Evolutionary conservation across 2,113 vertebrate species (phyloP).

Genomic region (Choloepus hoffmanni): DNA sequence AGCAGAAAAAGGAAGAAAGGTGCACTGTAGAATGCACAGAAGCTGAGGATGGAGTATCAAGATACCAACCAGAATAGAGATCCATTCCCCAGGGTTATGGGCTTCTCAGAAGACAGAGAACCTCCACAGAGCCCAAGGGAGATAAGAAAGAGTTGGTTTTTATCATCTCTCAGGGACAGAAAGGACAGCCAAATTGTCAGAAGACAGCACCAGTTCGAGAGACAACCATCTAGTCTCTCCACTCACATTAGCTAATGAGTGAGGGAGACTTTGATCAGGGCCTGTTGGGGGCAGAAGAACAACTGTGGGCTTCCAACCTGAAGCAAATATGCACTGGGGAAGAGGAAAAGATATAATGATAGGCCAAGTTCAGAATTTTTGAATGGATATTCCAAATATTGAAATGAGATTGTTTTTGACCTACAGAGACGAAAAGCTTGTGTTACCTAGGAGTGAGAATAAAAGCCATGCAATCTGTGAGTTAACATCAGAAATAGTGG

Average conservation of each 20-base stretch:
- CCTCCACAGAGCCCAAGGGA: background rate
- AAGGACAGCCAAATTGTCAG: background rate
- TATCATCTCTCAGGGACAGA: background rate
- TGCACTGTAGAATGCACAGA: accelerated
- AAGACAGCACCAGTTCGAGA: background rate
- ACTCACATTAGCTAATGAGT: background rate
- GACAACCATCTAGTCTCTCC: background rate
- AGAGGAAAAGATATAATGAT: background rate
- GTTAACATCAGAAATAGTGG: background rate
- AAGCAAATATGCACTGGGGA: background rate
- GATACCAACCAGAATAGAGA: background rate
- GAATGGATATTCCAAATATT: background rate
- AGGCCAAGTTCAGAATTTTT: background rate
- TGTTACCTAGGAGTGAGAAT: background rate
- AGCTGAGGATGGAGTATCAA: no score
- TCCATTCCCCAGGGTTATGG: background rate
- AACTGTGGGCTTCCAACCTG: background rate
- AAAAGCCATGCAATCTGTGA: background rate
- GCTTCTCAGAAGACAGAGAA: background rate
- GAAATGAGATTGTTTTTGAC: background rate
- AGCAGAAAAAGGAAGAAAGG: background rate
- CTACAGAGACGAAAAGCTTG: background rate
- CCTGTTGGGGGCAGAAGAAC: background rate
- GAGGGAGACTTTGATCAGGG: background rate
- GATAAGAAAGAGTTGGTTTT: background rate